Percentiles rank a stretch among this genome's conserved stretches.
Evolutionary conservation across 2,797 vertebrate genomes (phyloP).

Genomic region (Atherinosoma microstoma): DNA sequence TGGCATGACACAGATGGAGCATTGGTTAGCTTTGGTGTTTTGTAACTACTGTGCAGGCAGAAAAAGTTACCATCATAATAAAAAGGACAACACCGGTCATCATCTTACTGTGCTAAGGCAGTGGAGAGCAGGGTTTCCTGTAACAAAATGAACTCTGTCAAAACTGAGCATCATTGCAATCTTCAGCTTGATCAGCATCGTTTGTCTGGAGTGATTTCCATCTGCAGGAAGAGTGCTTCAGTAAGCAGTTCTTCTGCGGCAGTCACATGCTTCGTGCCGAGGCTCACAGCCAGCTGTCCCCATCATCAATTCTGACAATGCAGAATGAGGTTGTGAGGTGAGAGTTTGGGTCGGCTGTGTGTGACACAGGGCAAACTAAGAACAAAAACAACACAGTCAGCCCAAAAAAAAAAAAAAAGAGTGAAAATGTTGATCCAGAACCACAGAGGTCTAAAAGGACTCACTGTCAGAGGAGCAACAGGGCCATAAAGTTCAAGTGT

Average conservation of each 20-base stretch:
- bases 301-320: constrained; percentile 67
- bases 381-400: constrained; percentile 7
- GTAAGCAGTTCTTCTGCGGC: constrained; percentile 72
- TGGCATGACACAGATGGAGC: constrained; percentile 74
- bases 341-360: constrained; percentile 49
- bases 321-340: constrained; percentile 47
- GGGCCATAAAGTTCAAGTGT: background rate
- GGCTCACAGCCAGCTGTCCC: constrained; percentile 70
- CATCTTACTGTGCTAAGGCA: constrained; percentile 11
- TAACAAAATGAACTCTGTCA: constrained; percentile 47
- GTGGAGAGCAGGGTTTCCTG: constrained; percentile 10
- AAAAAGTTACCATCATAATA: constrained; percentile 12
- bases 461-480: background rate
- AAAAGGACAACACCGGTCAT: constrained; percentile 5
- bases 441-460: background rate
- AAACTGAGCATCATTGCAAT: constrained; percentile 51
- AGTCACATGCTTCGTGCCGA: constrained; percentile 67
- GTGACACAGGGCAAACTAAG: background rate
- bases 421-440: background rate
- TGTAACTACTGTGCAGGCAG: constrained; percentile 57
- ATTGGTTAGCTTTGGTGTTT: constrained; percentile 53
- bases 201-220: constrained; percentile 68
- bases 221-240: constrained; percentile 61
- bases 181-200: constrained; percentile 65
- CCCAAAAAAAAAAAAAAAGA: background rate